These are phyloP conservation scores for Corella eumyota DNA, from an alignment of 23 tunicate species.

Conservation along the genomic window DNA sequence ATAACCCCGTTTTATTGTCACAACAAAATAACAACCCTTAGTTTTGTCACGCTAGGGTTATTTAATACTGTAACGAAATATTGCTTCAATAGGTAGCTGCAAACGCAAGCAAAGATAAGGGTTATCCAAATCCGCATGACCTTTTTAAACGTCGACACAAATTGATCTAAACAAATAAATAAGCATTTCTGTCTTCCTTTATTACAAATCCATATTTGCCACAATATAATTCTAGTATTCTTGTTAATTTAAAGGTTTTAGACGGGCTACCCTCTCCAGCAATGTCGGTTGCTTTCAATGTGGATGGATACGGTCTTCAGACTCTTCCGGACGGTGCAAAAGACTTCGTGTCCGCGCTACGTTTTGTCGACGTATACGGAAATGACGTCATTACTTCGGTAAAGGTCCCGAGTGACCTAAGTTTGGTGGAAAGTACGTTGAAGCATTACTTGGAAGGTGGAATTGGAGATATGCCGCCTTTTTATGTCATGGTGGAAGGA, in stretches of 20 bases:
- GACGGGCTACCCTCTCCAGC: slow-evolving; percentile 24
- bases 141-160: neutral
- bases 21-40: too few species aligned
- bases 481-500: slow-evolving; percentile 32
- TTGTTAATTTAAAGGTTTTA: slow-evolving; percentile 13
- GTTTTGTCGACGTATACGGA: slow-evolving; percentile 18
- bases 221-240: neutral
- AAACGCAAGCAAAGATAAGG: too few species aligned
- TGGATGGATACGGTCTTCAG: slow-evolving; percentile 20
- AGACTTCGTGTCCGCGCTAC: neutral
- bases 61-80: too few species aligned
- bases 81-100: too few species aligned
- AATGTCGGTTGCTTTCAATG: slow-evolving; percentile 3
- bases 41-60: too few species aligned
- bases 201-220: neutral
- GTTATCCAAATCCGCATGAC: too few species aligned
- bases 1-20: too few species aligned
- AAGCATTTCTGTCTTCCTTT: neutral
- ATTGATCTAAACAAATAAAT: neutral
- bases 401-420: neutral
- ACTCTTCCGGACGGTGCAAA: neutral
- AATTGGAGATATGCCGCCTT: slow-evolving; percentile 7
- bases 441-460: neutral
- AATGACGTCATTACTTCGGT: slow-evolving; percentile 9
- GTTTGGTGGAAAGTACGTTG: neutral